Conservation (phyloP, 2,888 invertebrate species). For the Phoronis australis region DNA sequence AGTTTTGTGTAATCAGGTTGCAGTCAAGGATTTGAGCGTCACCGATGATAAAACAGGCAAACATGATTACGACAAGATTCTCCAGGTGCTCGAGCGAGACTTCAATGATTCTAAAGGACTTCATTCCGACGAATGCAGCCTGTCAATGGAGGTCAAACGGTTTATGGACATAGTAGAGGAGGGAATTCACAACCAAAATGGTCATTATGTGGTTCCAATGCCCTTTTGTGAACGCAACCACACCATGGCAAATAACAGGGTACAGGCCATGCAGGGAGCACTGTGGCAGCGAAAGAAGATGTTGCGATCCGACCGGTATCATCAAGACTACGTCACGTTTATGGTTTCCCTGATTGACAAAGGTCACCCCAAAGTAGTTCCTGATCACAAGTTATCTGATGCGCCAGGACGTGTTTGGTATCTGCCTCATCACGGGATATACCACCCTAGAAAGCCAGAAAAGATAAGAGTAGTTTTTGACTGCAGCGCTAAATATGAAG, state of each 20-base stretch:
- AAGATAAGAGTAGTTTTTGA: slow-evolving; percentile 14
- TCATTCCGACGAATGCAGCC: neutral
- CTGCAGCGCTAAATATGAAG: slow-evolving; percentile 6
- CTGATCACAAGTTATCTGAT: neutral
- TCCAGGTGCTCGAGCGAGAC: neutral
- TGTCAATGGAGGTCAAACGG: neutral
- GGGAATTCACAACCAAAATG: slow-evolving; percentile 1
- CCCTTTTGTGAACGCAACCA: slow-evolving; percentile 3
- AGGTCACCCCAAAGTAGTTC: slow-evolving; percentile 7
- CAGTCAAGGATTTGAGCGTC: too few relatives aligned
- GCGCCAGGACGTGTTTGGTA: slow-evolving; percentile 6
- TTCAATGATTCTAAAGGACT: neutral
- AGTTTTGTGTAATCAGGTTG: neutral
- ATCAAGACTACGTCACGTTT: slow-evolving; percentile 4
- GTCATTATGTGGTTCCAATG: slow-evolving; percentile 8
- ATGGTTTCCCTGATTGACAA: slow-evolving; percentile 3
- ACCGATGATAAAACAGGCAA: too few relatives aligned
- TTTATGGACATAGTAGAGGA: neutral
- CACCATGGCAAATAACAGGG: slow-evolving; percentile 6
- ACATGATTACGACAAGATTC: neutral
- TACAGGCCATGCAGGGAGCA: slow-evolving; percentile 1
- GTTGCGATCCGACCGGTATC: neutral
- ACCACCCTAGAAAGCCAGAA: slow-evolving; percentile 12
- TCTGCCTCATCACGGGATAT: slow-evolving; percentile 13
- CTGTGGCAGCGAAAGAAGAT: slow-evolving; percentile 2